phyloP scores from a whole-genome alignment of 2,888 invertebrate genomes.

The Mythimna pallens region DNA sequence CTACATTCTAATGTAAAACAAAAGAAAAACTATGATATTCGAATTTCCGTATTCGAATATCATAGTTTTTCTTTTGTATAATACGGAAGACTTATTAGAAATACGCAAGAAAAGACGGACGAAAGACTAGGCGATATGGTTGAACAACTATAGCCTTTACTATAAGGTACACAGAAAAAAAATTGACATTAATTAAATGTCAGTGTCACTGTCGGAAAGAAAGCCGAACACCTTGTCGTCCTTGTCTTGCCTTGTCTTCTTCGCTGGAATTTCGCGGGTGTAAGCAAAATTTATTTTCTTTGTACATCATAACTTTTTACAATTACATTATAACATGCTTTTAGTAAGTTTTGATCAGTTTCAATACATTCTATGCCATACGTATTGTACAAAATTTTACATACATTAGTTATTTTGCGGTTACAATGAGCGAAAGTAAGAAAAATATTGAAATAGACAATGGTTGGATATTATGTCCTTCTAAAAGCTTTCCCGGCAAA shows the following conservation, averaged over 20 bases:
- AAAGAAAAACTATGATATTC: too few relatives aligned
- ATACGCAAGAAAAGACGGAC: too few relatives aligned
- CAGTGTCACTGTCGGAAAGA: conserved; percentile 12
- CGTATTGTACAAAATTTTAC: background rate
- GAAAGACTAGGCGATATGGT: too few relatives aligned
- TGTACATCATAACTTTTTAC: conserved; percentile 3
- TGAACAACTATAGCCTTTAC: too few relatives aligned
- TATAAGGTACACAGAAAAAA: too few relatives aligned
- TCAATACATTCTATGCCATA: conserved; percentile 1
- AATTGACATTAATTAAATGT: background rate
- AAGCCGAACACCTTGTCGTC: background rate
- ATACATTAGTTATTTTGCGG: conserved; percentile 5
- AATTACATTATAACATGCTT: conserved; percentile 16
- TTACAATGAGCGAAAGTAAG: conserved; percentile 69
- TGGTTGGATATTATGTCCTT: conserved; percentile 81
- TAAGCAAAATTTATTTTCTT: conserved; percentile 68
- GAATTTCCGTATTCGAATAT: too few relatives aligned
- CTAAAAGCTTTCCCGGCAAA: conserved; percentile 81
- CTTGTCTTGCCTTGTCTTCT: background rate
- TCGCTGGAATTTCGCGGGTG: conserved; percentile 71
- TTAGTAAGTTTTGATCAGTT: background rate
- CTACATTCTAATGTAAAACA: too few relatives aligned
- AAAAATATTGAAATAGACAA: conserved; percentile 53
- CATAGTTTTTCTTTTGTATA: too few relatives aligned
- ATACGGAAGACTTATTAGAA: too few relatives aligned